Evolutionary conservation across 2,888 invertebrate genomes (phyloP).

Genomic region (Caenorhabditis sulstoni): DNA sequence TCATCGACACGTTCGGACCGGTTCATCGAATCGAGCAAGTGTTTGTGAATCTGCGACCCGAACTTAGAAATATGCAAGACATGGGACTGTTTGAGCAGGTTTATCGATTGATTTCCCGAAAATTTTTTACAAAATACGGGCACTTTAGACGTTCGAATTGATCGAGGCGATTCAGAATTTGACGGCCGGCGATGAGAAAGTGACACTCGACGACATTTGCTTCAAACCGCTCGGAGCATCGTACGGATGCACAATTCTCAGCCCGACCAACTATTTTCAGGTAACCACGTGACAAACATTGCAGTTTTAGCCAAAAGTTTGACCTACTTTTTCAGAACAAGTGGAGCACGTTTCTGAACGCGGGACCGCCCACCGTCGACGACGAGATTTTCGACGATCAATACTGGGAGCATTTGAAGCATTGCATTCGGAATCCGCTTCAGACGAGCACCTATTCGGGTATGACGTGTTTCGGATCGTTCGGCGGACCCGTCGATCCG

Average conservation of each 20-base stretch:
- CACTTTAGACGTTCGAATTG: constrained; percentile 31
- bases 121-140: no score
- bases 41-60: constrained; percentile 13
- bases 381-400: constrained; percentile 19
- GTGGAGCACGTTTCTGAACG: constrained; percentile 2
- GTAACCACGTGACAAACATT: no score
- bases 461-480: constrained; percentile 50
- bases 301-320: background rate
- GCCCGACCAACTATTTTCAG: constrained; percentile 52
- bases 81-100: constrained; percentile 13
- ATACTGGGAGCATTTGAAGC: constrained; percentile 25
- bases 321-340: constrained; percentile 13
- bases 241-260: constrained; percentile 38
- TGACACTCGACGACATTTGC: constrained; percentile 33
- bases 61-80: constrained; percentile 16
- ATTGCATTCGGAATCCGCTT: constrained; percentile 30
- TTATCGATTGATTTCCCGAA: no score
- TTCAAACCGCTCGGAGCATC: constrained; percentile 34
- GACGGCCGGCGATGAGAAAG: background rate
- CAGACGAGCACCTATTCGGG: constrained; percentile 1
- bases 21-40: constrained; percentile 41
- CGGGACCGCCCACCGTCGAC: constrained; percentile 10
- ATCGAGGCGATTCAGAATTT: constrained; percentile 18
- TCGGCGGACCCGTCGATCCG: constrained; percentile 43
- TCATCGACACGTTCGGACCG: constrained; percentile 32